phyloP scores from a whole-genome alignment of 1,140 invertebrate genomes.

The Apis cerana region DNA sequence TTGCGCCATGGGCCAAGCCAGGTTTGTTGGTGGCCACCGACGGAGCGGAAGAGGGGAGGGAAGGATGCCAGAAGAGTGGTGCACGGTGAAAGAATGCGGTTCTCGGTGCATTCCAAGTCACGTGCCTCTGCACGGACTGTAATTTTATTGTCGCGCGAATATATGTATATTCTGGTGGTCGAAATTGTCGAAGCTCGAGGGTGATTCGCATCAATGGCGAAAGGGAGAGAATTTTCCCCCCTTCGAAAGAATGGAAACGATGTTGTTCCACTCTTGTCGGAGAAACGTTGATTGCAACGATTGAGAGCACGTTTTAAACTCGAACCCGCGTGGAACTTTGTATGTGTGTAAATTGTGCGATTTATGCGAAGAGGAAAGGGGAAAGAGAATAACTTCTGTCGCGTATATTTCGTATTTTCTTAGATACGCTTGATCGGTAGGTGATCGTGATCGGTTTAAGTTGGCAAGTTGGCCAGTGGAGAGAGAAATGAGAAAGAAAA shows the following conservation, averaged over 20 bases:
- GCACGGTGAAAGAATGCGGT: conserved; percentile 33
- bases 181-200: background rate
- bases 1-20: conserved; percentile 50
- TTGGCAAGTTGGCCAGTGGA: no score
- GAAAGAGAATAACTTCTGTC: no score
- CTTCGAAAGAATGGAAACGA: background rate
- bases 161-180: background rate
- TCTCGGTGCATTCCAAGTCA: conserved; percentile 37
- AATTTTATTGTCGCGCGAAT: conserved; percentile 46
- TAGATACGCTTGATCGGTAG: no score
- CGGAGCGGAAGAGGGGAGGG: conserved; percentile 24
- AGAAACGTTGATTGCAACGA: background rate
- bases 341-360: no score
- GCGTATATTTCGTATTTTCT: no score
- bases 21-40: conserved; percentile 25
- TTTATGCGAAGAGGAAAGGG: no score
- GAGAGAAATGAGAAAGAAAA: no score
- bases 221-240: background rate
- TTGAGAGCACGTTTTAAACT: no score
- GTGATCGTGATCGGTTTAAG: no score
- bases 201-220: background rate
- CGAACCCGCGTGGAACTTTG: no score
- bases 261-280: background rate
- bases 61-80: conserved; percentile 19
- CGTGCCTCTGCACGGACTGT: conserved; percentile 41